Evolutionary conservation across 2,113 vertebrate genomes (phyloP).

Genomic region (Sisor rabdophorus): DNA sequence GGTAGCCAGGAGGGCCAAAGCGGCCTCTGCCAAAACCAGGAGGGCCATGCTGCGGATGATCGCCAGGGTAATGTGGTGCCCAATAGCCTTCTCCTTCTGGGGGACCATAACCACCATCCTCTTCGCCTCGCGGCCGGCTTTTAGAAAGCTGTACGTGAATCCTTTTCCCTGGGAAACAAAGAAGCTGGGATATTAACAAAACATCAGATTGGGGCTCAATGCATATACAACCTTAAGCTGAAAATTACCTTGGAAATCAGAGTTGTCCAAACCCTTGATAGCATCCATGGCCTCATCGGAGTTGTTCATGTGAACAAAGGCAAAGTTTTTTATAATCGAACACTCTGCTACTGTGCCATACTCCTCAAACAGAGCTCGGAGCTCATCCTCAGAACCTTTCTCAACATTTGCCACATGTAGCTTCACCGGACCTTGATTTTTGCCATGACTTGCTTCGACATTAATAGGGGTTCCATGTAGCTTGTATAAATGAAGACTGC

Average conservation of each 20-base stretch:
- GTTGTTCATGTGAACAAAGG: conserved; percentile 76
- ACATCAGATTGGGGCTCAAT: not conserved
- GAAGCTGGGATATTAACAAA: not conserved
- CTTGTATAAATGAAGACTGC: conserved; percentile 67
- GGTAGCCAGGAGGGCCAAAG: conserved; percentile 59
- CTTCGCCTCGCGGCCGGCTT: conserved; percentile 80
- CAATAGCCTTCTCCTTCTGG: conserved; percentile 82
- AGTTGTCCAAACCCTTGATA: conserved; percentile 71
- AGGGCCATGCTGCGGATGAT: conserved; percentile 74
- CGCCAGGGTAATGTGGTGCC: conserved; percentile 80
- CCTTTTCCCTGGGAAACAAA: conserved; percentile 78
- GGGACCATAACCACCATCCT: conserved; percentile 81
- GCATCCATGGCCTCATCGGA: conserved; percentile 76
- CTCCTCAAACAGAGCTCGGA: conserved; percentile 71
- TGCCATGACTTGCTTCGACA: conserved; percentile 72
- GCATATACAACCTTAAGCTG: not conserved
- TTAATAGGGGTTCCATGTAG: conserved; percentile 73
- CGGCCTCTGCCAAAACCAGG: conserved; percentile 52
- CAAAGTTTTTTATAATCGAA: conserved; percentile 74
- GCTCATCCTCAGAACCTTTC: conserved; percentile 67
- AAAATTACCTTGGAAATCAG: conserved; percentile 66
- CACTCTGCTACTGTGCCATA: conserved; percentile 73
- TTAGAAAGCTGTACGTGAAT: conserved; percentile 96
- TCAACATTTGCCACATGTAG: conserved; percentile 75
- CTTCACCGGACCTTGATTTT: conserved; percentile 70